phyloP scores from a whole-genome alignment of 2,888 invertebrate genomes.

The Spatulosminthurus flaviceps region DNA sequence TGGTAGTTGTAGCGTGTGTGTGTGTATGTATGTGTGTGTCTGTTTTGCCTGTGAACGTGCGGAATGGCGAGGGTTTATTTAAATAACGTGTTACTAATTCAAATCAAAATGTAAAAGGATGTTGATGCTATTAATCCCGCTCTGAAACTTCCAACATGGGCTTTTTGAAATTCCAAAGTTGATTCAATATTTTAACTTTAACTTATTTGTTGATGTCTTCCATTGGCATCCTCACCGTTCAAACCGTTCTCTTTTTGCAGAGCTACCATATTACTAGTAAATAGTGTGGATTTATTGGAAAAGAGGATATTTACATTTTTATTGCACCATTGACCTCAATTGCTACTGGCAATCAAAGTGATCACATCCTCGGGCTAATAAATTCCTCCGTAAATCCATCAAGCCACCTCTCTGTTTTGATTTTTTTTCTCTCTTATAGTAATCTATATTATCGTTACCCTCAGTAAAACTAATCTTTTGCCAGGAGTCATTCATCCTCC shows the following conservation, averaged over 20 bases:
- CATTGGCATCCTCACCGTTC: too few species aligned
- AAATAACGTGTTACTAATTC: slow-evolving; percentile 9
- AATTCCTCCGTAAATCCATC: slow-evolving; percentile 23
- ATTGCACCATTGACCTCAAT: slow-evolving; percentile 40
- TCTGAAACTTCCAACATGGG: not conserved
- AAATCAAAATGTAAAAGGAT: not conserved
- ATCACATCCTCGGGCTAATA: slow-evolving; percentile 26
- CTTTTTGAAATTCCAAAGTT: not conserved
- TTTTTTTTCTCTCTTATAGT: not conserved
- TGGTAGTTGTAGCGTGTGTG: too few species aligned
- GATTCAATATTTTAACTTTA: not conserved
- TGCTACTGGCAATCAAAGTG: slow-evolving; percentile 33
- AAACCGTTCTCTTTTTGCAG: too few species aligned
- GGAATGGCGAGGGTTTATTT: not conserved
- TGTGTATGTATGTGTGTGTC: too few species aligned
- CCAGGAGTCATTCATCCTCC: too few species aligned
- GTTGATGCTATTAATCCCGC: slow-evolving; percentile 5
- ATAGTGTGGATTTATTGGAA: not conserved
- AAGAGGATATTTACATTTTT: slow-evolving; percentile 31
- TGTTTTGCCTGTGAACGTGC: not conserved
- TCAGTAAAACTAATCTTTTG: too few species aligned
- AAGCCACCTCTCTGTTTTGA: slow-evolving; percentile 22
- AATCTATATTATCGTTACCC: too few species aligned
- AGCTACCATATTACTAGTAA: too few species aligned
- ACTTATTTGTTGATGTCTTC: not conserved